phyloP scores from a whole-genome alignment of 1,140 invertebrate genomes.

The Listronotus bonariensis region DNA sequence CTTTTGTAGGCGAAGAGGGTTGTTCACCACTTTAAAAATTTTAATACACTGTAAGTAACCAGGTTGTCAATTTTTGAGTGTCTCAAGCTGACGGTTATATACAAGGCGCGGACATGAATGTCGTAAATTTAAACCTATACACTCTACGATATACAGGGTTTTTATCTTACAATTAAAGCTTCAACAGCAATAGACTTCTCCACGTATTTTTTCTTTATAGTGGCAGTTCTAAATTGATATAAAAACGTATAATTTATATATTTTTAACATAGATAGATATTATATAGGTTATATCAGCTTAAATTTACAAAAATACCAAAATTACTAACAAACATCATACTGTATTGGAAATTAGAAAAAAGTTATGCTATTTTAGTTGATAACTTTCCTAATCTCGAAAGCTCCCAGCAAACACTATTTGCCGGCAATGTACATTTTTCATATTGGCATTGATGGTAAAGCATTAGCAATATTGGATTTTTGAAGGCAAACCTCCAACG shows the following conservation, averaged over 20 bases:
- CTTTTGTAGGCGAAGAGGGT: too few relatives aligned
- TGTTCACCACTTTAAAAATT: too few relatives aligned
- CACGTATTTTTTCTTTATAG: slow-evolving; percentile 33
- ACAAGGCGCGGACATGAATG: slow-evolving; percentile 29
- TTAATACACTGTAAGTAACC: too few relatives aligned
- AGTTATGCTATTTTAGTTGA: too few relatives aligned
- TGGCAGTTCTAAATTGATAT: slow-evolving; percentile 38
- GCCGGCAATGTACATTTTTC: too few relatives aligned
- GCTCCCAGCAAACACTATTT: too few relatives aligned
- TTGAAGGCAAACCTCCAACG: too few relatives aligned
- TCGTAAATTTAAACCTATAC: slow-evolving; percentile 24
- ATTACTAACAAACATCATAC: too few relatives aligned
- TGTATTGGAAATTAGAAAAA: too few relatives aligned
- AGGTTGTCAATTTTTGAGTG: background rate
- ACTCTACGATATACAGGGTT: slow-evolving; percentile 23
- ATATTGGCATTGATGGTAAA: too few relatives aligned
- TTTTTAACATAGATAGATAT: slow-evolving; percentile 18
- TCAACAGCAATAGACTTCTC: slow-evolving; percentile 36
- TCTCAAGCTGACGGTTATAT: slow-evolving; percentile 12
- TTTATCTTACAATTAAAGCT: slow-evolving; percentile 39
- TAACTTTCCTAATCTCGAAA: too few relatives aligned
- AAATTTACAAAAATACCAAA: background rate
- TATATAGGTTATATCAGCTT: background rate
- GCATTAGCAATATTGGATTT: too few relatives aligned
- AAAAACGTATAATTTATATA: slow-evolving; percentile 23